A percentile compares a stretch with the other conserved stretches of the same genome.
phyloP scores from a whole-genome alignment of 2,113 vertebrate genomes.

The Perca fluviatilis region DNA sequence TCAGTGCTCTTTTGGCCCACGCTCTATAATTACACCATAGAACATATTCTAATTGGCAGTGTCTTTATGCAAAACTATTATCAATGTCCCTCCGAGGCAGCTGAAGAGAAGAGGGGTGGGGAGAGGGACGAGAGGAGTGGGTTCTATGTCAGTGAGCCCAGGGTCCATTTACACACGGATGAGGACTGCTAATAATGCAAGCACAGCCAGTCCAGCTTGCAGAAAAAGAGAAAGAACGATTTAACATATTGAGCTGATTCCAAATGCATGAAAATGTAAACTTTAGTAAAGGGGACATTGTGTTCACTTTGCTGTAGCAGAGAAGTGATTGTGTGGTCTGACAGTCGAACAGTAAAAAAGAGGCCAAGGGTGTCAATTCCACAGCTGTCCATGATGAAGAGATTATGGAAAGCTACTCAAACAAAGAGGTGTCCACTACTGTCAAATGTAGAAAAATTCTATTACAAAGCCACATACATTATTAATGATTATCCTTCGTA shows the following conservation, averaged over 20 bases:
- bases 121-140: constrained; percentile 56
- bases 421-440: constrained; percentile 37
- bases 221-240: constrained; percentile 31
- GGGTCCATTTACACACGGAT: constrained; percentile 80
- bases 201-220: constrained; percentile 45
- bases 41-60: constrained; percentile 83
- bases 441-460: constrained; percentile 29
- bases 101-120: constrained; percentile 48
- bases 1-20: constrained; percentile 72
- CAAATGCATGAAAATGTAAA: constrained; percentile 65
- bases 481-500: constrained; percentile 33
- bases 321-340: constrained; percentile 19
- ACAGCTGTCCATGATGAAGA: constrained; percentile 12
- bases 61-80: constrained; percentile 83
- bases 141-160: constrained; percentile 75
- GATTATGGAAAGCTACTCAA: constrained; percentile 43
- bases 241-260: constrained; percentile 60
- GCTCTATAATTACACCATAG: constrained; percentile 78
- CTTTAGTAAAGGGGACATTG: constrained; percentile 25
- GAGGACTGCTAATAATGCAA: constrained; percentile 76
- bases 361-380: constrained; percentile 17
- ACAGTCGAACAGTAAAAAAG: constrained; percentile 9
- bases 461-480: constrained; percentile 43
- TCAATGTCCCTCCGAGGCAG: constrained; percentile 81
- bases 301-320: constrained; percentile 29